Conservation (phyloP, 2,113 vertebrate genomes). For the Sturnira hondurensis region DNA sequence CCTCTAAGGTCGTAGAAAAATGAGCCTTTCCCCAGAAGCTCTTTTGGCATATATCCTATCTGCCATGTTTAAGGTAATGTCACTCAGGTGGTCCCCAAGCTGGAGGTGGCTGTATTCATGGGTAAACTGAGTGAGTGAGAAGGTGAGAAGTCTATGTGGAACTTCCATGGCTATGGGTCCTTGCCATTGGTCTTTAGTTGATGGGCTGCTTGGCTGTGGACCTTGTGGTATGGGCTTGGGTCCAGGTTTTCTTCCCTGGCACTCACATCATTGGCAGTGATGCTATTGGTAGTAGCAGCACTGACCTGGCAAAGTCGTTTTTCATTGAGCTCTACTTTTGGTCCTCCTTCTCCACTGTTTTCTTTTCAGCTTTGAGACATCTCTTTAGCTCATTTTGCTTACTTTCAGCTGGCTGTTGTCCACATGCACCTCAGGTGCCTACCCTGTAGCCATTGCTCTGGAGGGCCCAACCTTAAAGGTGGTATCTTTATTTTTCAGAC, state of each 20-base stretch:
- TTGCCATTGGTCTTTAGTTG: constrained; percentile 89
- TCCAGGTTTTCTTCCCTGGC: neutral
- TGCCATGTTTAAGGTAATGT: constrained; percentile 86
- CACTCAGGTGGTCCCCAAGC: constrained; percentile 90
- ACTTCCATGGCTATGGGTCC: constrained; percentile 97
- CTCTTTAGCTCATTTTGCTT: neutral
- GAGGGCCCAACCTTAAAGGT: neutral
- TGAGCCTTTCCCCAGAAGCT: constrained; percentile 92
- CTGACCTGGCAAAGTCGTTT: neutral
- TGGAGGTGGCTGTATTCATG: constrained; percentile 89
- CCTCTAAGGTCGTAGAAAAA: constrained; percentile 98
- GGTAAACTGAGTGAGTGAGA: constrained; percentile 91
- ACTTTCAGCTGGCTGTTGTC: neutral
- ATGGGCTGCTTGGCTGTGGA: constrained; percentile 91
- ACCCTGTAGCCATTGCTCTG: neutral
- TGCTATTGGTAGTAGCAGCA: neutral
- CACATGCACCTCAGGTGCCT: neutral
- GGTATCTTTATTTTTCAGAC: constrained; percentile 24
- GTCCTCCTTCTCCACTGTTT: neutral
- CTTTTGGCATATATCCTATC: constrained; percentile 96
- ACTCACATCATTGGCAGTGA: neutral
- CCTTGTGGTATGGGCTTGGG: constrained; percentile 93
- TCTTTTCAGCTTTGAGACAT: neutral
- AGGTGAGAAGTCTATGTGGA: constrained; percentile 87
- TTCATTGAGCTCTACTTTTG: neutral